Conservation (phyloP, 2,797 vertebrate genomes). For the Sternotherus odoratus region DNA sequence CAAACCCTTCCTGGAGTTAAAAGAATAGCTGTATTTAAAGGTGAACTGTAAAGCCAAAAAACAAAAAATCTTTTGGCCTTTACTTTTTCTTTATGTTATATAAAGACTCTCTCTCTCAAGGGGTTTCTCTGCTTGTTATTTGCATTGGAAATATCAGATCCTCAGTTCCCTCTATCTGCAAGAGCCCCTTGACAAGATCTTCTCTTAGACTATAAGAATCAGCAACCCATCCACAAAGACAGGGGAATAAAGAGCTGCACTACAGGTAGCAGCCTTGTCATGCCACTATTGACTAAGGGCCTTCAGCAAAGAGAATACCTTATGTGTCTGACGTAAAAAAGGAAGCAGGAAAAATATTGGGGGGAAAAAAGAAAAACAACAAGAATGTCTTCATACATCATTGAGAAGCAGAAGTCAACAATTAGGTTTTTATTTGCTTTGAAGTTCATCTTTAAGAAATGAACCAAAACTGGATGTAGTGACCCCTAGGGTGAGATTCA, state of each 20-base stretch:
- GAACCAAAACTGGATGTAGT: background rate
- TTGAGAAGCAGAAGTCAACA: background rate
- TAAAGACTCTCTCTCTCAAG: background rate
- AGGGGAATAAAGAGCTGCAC: slow-evolving; percentile 16
- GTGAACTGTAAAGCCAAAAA: slow-evolving; percentile 1
- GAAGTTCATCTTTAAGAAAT: background rate
- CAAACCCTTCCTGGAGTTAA: background rate
- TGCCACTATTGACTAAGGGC: background rate
- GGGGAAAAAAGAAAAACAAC: background rate
- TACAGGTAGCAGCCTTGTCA: slow-evolving; percentile 20
- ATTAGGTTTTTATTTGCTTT: background rate
- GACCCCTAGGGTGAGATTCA: background rate
- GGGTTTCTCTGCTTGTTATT: slow-evolving; percentile 19
- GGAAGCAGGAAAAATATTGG: background rate
- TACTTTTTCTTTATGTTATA: background rate
- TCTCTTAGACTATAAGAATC: slow-evolving; percentile 31
- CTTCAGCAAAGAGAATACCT: background rate
- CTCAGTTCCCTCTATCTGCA: background rate
- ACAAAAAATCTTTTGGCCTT: background rate
- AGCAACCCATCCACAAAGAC: background rate
- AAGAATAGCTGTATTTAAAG: background rate
- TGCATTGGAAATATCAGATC: background rate
- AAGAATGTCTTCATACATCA: background rate
- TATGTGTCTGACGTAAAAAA: background rate
- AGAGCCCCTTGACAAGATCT: background rate